Percentiles rank a stretch among this genome's conserved stretches.
Conservation (phyloP, 1,140 invertebrate species). For the Nasonia longicornis region DNA sequence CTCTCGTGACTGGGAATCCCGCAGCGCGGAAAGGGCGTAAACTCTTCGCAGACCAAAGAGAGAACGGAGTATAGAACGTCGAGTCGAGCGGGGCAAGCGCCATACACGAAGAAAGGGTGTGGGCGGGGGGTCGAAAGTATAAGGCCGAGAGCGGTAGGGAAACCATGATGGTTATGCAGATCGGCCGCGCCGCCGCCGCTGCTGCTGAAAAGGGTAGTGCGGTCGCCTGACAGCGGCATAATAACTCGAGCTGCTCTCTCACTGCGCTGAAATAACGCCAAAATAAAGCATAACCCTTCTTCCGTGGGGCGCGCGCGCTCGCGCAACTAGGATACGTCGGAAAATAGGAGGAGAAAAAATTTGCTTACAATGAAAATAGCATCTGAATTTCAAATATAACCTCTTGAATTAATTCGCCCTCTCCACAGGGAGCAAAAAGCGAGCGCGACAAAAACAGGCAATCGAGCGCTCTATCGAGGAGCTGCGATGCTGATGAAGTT, state of each 20-base stretch:
- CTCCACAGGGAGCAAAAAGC: neutral
- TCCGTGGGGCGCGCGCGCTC: neutral
- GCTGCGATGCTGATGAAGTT: neutral
- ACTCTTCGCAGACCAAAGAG: neutral
- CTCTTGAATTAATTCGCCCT: constrained; percentile 42
- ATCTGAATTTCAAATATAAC: constrained; percentile 47
- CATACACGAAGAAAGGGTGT: constrained; percentile 7
- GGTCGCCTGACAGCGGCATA: constrained; percentile 55
- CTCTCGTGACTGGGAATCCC: neutral
- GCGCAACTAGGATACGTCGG: constrained; percentile 20
- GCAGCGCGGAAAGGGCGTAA: neutral
- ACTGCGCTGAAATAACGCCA: constrained; percentile 43
- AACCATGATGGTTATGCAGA: constrained; percentile 62
- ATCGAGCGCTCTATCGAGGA: constrained; percentile 24
- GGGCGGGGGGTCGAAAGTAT: constrained; percentile 31
- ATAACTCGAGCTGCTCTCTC: constrained; percentile 52
- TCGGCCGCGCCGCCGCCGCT: constrained; percentile 43
- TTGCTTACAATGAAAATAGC: constrained; percentile 48
- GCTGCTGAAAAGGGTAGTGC: constrained; percentile 50
- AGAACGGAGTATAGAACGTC: neutral
- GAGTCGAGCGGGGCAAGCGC: neutral
- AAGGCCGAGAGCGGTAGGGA: constrained; percentile 38
- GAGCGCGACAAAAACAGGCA: neutral
- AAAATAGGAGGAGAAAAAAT: constrained; percentile 44
- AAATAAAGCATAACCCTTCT: constrained; percentile 49